phyloP scores from a whole-genome alignment of 2,888 invertebrate genomes.

The Acrobasis suavella region DNA sequence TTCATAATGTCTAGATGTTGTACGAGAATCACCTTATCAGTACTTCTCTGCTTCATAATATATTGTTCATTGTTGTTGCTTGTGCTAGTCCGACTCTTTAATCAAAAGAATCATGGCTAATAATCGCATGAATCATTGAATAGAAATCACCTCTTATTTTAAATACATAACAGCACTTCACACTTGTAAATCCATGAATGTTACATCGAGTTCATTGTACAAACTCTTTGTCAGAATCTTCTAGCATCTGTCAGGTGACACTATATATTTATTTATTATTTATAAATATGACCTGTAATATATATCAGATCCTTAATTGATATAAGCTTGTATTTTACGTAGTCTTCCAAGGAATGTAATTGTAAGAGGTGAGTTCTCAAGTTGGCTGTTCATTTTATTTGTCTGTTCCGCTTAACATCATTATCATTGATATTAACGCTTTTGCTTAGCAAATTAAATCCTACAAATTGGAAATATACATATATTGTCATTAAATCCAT shows the following conservation, averaged over 20 bases:
- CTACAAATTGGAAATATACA: conserved; percentile 31
- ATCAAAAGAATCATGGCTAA: conserved; percentile 44
- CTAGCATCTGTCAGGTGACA: conserved; percentile 86
- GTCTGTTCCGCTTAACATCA: conserved; percentile 29
- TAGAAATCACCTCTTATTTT: conserved; percentile 69
- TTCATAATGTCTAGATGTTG: neutral
- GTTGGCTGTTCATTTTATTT: conserved; percentile 37
- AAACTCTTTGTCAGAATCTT: conserved; percentile 61
- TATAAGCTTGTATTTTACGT: conserved; percentile 31
- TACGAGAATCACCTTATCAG: neutral
- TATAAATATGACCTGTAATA: conserved; percentile 30
- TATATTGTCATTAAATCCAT: conserved; percentile 20
- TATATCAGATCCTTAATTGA: neutral
- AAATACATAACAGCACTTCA: conserved; percentile 63
- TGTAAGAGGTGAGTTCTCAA: conserved; percentile 75
- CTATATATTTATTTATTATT: conserved; percentile 71
- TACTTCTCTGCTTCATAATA: conserved; percentile 11
- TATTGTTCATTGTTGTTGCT: conserved; percentile 47
- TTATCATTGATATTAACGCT: conserved; percentile 44
- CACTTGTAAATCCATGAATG: conserved; percentile 70
- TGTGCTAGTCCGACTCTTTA: conserved; percentile 53
- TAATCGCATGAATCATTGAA: conserved; percentile 62
- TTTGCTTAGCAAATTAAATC: conserved; percentile 45
- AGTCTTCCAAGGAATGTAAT: conserved; percentile 47
- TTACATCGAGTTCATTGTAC: conserved; percentile 62